These are phyloP conservation scores for Magallana ariakensis DNA, from an alignment of 1,140 invertebrate genomes.

Conservation along the genomic window DNA sequence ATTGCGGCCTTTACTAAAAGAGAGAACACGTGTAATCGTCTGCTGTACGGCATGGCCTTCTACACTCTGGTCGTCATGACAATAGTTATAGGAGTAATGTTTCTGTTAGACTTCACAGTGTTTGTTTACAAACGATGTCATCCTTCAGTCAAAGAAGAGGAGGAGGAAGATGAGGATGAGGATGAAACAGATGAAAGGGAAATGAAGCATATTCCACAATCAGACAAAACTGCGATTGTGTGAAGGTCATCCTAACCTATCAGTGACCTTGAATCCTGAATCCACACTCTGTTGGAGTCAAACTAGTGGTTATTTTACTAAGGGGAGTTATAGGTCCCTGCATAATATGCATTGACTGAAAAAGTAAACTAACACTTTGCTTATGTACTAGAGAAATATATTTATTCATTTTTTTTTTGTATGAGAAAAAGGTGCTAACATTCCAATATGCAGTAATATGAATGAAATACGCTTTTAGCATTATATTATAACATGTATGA, in stretches of 20 bases:
- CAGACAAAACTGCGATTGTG: not conserved
- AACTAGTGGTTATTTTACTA: not conserved
- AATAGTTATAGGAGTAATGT: not conserved
- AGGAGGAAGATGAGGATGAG: not conserved
- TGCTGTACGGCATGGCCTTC: not conserved
- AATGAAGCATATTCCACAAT: too few species aligned
- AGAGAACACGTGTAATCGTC: not conserved
- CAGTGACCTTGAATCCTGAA: not conserved
- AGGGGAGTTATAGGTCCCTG: too few species aligned
- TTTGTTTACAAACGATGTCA: conserved; percentile 12
- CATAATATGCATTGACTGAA: too few species aligned
- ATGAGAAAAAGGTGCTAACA: not conserved
- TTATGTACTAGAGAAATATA: not conserved
- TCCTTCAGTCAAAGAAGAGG: not conserved
- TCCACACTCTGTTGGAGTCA: not conserved
- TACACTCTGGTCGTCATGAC: not conserved
- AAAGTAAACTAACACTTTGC: too few species aligned
- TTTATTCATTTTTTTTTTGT: not conserved
- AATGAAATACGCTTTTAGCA: not conserved
- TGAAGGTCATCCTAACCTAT: too few species aligned
- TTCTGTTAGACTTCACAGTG: conserved; percentile 13
- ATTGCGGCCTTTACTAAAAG: not conserved
- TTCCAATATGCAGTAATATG: not conserved
- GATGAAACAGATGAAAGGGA: not conserved
- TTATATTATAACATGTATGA: too few species aligned